Evolutionary conservation across 1,140 invertebrate species (phyloP).

Genomic region (Drosophila elegans): DNA sequence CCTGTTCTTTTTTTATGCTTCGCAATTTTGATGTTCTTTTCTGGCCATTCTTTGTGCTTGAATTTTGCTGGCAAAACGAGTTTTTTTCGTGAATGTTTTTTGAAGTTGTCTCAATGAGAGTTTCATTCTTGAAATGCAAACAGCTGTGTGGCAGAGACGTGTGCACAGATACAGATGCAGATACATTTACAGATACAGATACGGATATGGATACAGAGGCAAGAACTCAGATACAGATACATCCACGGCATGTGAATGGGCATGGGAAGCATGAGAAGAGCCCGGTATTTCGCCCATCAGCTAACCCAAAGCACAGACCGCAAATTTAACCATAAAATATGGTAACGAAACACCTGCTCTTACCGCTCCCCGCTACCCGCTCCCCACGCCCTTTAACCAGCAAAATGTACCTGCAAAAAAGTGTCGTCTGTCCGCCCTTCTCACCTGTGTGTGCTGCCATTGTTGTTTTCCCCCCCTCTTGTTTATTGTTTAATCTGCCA

Average conservation of each 20-base stretch:
- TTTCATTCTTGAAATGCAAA: slow-evolving; percentile 81
- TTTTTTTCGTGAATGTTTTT: slow-evolving; percentile 45
- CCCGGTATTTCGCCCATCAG: slow-evolving; percentile 30
- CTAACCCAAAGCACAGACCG: slow-evolving; percentile 32
- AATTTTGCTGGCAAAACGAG: slow-evolving; percentile 68
- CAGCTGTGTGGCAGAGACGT: slow-evolving; percentile 66
- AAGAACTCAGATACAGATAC: slow-evolving; percentile 19
- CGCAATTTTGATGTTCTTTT: slow-evolving; percentile 53
- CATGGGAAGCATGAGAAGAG: slow-evolving; percentile 41
- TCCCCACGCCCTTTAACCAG: slow-evolving; percentile 38
- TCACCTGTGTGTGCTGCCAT: slow-evolving; percentile 11
- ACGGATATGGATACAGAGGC: slow-evolving; percentile 13
- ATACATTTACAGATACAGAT: slow-evolving; percentile 6
- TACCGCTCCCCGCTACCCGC: background rate
- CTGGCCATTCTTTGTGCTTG: slow-evolving; percentile 54
- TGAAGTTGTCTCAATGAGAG: slow-evolving; percentile 63
- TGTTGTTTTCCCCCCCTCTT: slow-evolving; percentile 38
- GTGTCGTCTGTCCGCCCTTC: slow-evolving; percentile 41
- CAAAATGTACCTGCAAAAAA: slow-evolving; percentile 36
- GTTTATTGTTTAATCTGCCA: slow-evolving; percentile 71
- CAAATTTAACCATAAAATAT: slow-evolving; percentile 77
- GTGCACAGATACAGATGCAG: slow-evolving; percentile 33
- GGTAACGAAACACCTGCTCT: slow-evolving; percentile 75
- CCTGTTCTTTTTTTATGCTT: slow-evolving; percentile 45
- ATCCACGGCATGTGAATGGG: slow-evolving; percentile 66